A percentile compares a stretch with the other conserved stretches of the same genome.
Conservation (phyloP, 2,888 invertebrate species). For the Melipona beecheii region DNA sequence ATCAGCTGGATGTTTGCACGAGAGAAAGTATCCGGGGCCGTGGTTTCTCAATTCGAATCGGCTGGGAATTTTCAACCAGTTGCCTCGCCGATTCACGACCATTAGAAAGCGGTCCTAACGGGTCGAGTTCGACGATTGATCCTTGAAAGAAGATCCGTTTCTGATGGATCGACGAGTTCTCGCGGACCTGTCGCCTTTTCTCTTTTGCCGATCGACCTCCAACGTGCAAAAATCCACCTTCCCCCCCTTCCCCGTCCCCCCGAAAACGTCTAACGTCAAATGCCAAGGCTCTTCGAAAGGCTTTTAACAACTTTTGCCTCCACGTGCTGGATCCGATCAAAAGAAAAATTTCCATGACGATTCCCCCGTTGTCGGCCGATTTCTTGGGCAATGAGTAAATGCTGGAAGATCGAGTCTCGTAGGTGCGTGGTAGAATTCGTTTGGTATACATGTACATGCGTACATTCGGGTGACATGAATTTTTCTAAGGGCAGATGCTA, state of each 20-base stretch:
- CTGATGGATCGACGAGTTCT: neutral
- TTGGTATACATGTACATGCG: too few relatives aligned
- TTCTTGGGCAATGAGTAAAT: neutral
- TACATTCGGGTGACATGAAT: neutral
- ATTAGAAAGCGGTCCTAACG: constrained; percentile 50
- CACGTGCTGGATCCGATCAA: neutral
- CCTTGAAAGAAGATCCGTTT: constrained; percentile 1
- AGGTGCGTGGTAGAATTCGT: neutral
- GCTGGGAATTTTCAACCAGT: constrained; percentile 27
- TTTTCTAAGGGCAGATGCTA: too few relatives aligned
- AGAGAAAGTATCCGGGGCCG: constrained; percentile 57
- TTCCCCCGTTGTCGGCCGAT: constrained; percentile 3
- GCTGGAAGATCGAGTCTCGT: neutral
- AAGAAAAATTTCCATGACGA: constrained; percentile 26
- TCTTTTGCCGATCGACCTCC: neutral
- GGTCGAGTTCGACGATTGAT: constrained; percentile 22
- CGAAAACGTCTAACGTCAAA: constrained; percentile 62
- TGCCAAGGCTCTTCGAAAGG: constrained; percentile 65
- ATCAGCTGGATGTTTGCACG: constrained; percentile 46
- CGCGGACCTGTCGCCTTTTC: too few relatives aligned
- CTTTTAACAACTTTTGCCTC: constrained; percentile 31
- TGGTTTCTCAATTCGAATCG: constrained; percentile 57
- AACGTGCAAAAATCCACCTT: constrained; percentile 9
- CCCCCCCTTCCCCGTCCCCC: too few relatives aligned
- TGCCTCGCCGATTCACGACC: neutral